Evolutionary conservation across 2,113 vertebrate genomes (phyloP).

Genomic region (Bujurquina vittata): DNA sequence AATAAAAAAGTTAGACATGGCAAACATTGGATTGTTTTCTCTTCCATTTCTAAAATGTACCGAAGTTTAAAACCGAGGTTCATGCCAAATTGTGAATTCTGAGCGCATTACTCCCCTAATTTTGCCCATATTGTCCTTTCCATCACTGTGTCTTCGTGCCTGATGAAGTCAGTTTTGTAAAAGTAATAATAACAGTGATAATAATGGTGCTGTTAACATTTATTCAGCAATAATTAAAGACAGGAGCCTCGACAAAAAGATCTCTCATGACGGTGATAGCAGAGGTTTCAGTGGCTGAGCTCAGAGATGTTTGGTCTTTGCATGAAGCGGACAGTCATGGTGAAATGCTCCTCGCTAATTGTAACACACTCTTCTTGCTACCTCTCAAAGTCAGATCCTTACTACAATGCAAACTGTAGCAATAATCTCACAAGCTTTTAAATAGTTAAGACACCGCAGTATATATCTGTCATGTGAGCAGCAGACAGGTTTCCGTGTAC

Average conservation of each 20-base stretch:
- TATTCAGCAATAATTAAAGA: background rate
- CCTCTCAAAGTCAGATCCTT: background rate
- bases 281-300: background rate
- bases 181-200: background rate
- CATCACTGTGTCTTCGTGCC: too few relatives aligned
- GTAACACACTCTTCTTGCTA: background rate
- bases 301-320: background rate
- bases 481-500: background rate
- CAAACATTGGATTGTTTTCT: too few relatives aligned
- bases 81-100: too few relatives aligned
- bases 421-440: background rate
- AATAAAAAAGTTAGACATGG: too few relatives aligned
- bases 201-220: background rate
- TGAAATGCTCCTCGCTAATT: background rate
- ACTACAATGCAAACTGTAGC: background rate
- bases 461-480: too few relatives aligned
- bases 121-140: too few relatives aligned
- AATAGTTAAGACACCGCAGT: background rate
- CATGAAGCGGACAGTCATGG: conserved; percentile 2
- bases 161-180: too few relatives aligned
- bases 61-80: too few relatives aligned
- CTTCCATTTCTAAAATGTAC: too few relatives aligned
- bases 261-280: background rate
- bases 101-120: too few relatives aligned
- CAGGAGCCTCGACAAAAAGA: background rate